Conservation (phyloP, 1,140 invertebrate genomes). For the Diploscapter pachys region DNA sequence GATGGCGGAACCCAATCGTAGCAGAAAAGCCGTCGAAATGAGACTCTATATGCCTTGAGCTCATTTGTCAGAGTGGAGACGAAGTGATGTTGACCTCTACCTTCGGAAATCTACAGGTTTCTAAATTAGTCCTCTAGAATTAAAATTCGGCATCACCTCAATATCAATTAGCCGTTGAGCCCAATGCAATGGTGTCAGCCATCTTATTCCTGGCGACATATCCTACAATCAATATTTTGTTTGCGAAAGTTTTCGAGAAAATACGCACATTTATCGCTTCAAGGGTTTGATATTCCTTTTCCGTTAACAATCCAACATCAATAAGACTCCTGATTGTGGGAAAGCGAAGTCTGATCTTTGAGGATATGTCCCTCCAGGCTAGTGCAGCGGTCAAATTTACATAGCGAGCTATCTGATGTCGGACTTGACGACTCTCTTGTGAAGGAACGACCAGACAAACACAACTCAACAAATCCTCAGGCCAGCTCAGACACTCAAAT, state of each 20-base stretch:
- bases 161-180: conserved; percentile 25
- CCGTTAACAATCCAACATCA: conserved; percentile 24
- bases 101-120: conserved; percentile 2
- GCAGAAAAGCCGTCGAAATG: conserved; percentile 35
- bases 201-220: conserved; percentile 25
- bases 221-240: conserved; percentile 3
- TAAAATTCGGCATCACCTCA: conserved; percentile 8
- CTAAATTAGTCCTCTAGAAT: neutral
- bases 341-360: conserved; percentile 32
- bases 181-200: conserved; percentile 35
- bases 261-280: neutral
- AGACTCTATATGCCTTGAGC: conserved; percentile 25
- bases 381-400: conserved; percentile 26
- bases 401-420: conserved; percentile 33
- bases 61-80: conserved; percentile 21
- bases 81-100: conserved; percentile 10
- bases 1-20: conserved; percentile 37
- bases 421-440: conserved; percentile 22
- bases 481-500: conserved; percentile 32
- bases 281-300: conserved; percentile 24
- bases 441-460: conserved; percentile 22
- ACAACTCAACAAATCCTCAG: conserved; percentile 32
- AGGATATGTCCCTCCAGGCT: conserved; percentile 31
- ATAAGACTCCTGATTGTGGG: conserved; percentile 20
- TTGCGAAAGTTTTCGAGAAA: neutral